A percentile compares a stretch with the other conserved stretches of the same genome.
phyloP scores from a whole-genome alignment of 2,797 vertebrate species.

The Xerus rutilus region DNA sequence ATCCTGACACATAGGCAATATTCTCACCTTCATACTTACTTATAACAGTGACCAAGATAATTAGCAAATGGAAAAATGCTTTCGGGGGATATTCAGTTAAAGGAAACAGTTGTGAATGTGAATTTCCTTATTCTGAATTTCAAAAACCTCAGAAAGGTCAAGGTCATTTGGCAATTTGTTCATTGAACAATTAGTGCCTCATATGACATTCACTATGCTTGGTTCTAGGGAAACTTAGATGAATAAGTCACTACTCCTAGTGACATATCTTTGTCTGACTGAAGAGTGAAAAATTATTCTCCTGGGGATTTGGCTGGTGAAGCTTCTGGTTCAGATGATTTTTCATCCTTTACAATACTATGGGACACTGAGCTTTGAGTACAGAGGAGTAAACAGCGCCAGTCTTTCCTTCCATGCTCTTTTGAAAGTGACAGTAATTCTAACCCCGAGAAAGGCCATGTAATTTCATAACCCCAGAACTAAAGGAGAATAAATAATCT shows the following conservation, averaged over 20 bases:
- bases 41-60: background rate
- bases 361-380: background rate
- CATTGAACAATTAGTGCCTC: background rate
- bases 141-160: background rate
- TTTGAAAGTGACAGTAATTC: background rate
- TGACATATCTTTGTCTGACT: background rate
- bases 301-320: background rate
- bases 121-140: conserved; percentile 18
- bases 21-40: conserved; percentile 2
- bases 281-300: conserved; percentile 1
- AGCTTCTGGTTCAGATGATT: background rate
- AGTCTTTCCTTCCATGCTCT: background rate
- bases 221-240: conserved; percentile 9
- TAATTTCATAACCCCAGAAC: background rate
- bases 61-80: background rate
- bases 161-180: conserved; percentile 13
- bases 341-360: background rate
- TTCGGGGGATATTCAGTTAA: background rate
- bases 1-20: background rate
- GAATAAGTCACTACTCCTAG: background rate
- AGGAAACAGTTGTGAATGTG: background rate
- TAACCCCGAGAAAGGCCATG: background rate
- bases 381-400: background rate
- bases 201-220: background rate
- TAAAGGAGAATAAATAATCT: background rate